Base-by-base conservation (phyloP, 2,888 invertebrate species). In the Calliscelio sp. region DNA sequence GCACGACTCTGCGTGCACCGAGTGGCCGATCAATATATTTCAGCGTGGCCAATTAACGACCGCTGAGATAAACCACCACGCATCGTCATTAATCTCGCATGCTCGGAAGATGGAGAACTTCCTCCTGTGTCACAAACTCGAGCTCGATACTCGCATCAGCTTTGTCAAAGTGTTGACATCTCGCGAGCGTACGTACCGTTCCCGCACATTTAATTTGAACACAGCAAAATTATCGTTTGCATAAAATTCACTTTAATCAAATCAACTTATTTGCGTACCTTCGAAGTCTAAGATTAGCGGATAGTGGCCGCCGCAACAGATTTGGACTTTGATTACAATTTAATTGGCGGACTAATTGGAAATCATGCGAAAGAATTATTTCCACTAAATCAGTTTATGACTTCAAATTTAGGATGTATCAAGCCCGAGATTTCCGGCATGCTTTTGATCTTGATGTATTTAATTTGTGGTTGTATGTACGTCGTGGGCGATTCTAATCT, bases 21-120 rank as follows among this genome's bases (percentile, higher is more conserved):
- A 63, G 75, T 28, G 63, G 35, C 78, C 75, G 84, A 86, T 86
- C 86, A 66, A 86, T 86, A 75, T 68, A 85, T 85, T 82, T 81
- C 71, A 79, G 61, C 83, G 63, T 68, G 82, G 81, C 84, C 83
- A 85, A 84, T 86, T 86, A 86, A 82, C 84, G 53, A 55, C 73
- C 77, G 79, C 79, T 70, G 49, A 86, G 84, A 86, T 86, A 86
- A 86, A 80, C 71, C 84, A 22, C 77, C 81, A 73, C 77, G 73
- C 84, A 80, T 81, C 80, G 81, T 85, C 86, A 86, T 86, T 81
- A 85, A 86, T 86, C 83, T 83, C 70, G 71, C 80, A 63, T 57
- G 82, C 75, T 65, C 59, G 61, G 35, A 86, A 82, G 84, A 84
- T 79, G 84, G 84, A 84, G 78, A 55, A 84, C 82, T 86, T 86